phyloP scores from a whole-genome alignment of 2,797 vertebrate genomes.

The Buceros bicornis region DNA sequence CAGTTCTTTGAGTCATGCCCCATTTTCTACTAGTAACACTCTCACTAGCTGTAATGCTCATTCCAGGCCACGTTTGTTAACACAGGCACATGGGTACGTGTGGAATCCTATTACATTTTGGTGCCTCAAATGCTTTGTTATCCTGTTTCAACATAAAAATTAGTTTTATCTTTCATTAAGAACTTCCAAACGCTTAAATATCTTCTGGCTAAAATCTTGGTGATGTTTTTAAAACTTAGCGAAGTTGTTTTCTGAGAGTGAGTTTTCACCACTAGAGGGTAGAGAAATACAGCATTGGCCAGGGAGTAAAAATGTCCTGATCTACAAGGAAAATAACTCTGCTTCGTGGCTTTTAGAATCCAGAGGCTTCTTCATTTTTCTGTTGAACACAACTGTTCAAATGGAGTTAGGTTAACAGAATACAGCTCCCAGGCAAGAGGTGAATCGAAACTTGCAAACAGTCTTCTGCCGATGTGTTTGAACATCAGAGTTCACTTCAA shows the following conservation, averaged over 20 bases:
- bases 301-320: neutral
- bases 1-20: neutral
- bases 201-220: neutral
- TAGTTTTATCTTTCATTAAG: neutral
- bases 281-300: neutral
- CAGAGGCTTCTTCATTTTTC: neutral
- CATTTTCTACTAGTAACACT: neutral
- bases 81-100: fast-evolving
- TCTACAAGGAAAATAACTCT: neutral
- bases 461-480: neutral
- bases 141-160: neutral
- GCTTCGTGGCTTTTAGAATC: neutral
- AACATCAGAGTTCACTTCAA: neutral
- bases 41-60: neutral
- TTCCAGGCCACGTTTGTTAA: neutral
- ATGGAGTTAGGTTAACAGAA: neutral
- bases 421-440: neutral
- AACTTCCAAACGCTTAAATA: neutral
- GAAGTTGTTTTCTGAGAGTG: neutral
- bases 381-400: neutral
- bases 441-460: neutral
- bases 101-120: neutral
- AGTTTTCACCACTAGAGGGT: slow-evolving; percentile 67
- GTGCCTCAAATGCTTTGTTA: neutral
- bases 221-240: neutral